Conservation (phyloP, 2,113 vertebrate species). For the Thymallus thymallus region DNA sequence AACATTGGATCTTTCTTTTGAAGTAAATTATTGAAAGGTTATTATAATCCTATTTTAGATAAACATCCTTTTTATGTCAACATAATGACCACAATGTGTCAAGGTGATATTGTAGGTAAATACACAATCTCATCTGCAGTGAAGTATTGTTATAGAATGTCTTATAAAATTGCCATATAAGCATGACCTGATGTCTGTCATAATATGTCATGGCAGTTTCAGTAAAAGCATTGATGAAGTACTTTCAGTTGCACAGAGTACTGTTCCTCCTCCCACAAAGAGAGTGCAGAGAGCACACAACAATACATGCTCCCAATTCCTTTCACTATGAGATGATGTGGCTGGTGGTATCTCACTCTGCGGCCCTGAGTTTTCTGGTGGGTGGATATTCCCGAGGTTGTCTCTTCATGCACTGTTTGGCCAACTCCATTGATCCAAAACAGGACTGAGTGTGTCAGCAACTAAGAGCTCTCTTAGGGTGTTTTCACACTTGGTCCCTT, state of each 20-base stretch:
- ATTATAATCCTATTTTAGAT: no score
- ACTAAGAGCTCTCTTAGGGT: slow-evolving; percentile 18
- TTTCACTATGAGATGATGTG: slow-evolving; percentile 24
- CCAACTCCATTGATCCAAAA: slow-evolving; percentile 11
- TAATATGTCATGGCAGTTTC: no score
- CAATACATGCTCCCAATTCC: background rate
- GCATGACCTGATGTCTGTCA: no score
- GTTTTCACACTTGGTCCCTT: no score
- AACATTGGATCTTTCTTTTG: no score
- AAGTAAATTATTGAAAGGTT: no score
- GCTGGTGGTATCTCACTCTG: slow-evolving; percentile 26
- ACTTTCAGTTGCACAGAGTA: background rate
- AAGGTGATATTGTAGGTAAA: no score
- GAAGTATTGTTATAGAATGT: no score
- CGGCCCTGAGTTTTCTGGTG: slow-evolving; percentile 39
- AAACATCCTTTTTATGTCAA: no score
- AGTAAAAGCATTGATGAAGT: background rate
- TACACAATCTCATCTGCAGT: no score
- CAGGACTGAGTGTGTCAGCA: slow-evolving; percentile 29
- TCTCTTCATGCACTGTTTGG: slow-evolving; percentile 4
- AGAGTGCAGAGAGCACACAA: slow-evolving; percentile 14
- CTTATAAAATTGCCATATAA: no score
- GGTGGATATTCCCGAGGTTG: slow-evolving; percentile 25
- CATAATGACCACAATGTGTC: no score
- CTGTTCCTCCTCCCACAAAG: background rate